A percentile compares a stretch with the other conserved stretches of the same genome.
These are phyloP conservation scores for Patella ulyssiponensis DNA, from an alignment of 2,888 invertebrate species.

Conservation along the genomic window DNA sequence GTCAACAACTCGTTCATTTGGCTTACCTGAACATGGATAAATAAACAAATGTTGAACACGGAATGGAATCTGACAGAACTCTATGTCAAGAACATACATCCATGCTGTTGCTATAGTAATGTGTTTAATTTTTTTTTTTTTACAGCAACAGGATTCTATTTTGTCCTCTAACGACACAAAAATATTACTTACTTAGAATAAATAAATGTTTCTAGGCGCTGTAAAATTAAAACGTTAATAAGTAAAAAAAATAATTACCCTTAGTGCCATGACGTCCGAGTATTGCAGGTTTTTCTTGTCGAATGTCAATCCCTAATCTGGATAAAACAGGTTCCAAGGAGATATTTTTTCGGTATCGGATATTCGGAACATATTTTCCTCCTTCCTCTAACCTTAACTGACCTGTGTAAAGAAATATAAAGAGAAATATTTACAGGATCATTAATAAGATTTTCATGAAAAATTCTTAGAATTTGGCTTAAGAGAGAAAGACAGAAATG, in stretches of 20 bases:
- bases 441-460: background rate
- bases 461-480: background rate
- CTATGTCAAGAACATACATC: too few species aligned
- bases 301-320: slow-evolving; percentile 65
- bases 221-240: too few species aligned
- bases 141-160: too few species aligned
- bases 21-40: background rate
- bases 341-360: slow-evolving; percentile 39
- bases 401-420: slow-evolving; percentile 44
- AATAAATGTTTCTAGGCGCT: too few species aligned
- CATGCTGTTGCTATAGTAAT: too few species aligned
- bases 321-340: slow-evolving; percentile 60
- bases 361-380: slow-evolving; percentile 46
- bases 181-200: too few species aligned
- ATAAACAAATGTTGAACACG: too few species aligned
- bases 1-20: background rate
- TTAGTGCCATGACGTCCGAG: slow-evolving; percentile 37
- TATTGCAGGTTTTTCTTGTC: slow-evolving; percentile 62
- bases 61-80: too few species aligned
- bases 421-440: background rate
- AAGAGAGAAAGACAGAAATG: slow-evolving; percentile 1
- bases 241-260: background rate
- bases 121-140: too few species aligned
- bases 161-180: too few species aligned
- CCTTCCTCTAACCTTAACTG: slow-evolving; percentile 57